Evolutionary conservation across 2,113 vertebrate genomes (phyloP).

Genomic region (Corydoras maculifer): DNA sequence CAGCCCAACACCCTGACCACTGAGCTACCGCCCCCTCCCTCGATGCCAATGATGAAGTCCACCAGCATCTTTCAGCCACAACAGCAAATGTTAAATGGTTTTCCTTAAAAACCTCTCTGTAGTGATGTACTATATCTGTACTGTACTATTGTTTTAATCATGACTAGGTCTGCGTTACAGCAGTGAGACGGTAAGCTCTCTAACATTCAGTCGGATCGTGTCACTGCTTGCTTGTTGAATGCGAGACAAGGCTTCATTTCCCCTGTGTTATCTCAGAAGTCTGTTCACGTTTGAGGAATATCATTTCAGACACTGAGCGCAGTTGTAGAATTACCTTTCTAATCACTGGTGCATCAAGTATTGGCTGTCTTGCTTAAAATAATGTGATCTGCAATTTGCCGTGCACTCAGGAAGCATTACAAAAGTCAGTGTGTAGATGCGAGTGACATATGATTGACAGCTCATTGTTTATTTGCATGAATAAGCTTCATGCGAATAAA

Average conservation of each 20-base stretch:
- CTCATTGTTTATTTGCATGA: neutral
- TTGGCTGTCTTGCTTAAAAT: constrained; percentile 23
- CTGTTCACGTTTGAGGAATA: constrained; percentile 27
- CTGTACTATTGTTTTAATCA: too few species aligned
- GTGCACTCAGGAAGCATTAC: constrained; percentile 19
- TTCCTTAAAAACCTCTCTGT: too few species aligned
- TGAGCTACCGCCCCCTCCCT: too few species aligned
- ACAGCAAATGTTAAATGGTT: too few species aligned
- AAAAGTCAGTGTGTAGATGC: neutral
- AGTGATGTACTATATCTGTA: too few species aligned
- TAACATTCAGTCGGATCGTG: neutral
- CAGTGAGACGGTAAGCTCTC: neutral
- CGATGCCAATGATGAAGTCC: too few species aligned
- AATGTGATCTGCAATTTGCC: constrained; percentile 21
- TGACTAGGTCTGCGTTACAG: neutral
- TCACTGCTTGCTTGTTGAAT: constrained; percentile 3
- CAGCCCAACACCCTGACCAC: too few species aligned
- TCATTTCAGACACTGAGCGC: constrained; percentile 17
- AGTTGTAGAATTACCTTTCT: constrained; percentile 22
- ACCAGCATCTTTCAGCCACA: too few species aligned
- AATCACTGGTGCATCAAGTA: constrained; percentile 22
- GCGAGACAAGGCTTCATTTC: constrained; percentile 22
- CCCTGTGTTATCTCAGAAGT: constrained; percentile 16
- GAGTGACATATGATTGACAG: constrained; percentile 12
- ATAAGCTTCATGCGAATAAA: neutral